Conservation (phyloP, 1,140 invertebrate genomes). For the Drosophila kepulauana region DNA sequence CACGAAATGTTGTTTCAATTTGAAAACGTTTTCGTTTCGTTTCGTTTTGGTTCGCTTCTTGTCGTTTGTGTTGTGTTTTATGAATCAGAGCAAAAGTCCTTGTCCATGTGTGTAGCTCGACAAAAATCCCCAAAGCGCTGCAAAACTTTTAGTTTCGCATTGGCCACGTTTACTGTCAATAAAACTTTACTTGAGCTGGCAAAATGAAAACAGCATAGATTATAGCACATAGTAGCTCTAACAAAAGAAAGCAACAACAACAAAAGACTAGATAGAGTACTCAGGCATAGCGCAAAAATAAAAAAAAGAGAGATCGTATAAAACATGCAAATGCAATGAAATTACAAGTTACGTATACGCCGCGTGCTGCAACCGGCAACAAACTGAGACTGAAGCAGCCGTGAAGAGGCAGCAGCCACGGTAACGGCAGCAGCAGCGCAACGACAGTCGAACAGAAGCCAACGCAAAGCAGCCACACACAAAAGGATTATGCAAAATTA, state of each 20-base stretch:
- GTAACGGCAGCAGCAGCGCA: not conserved
- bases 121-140: constrained; percentile 68
- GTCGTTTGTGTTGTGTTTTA: constrained; percentile 64
- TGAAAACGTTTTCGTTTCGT: constrained; percentile 44
- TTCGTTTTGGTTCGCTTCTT: constrained; percentile 6
- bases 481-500: constrained; percentile 83
- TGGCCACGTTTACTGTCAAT: constrained; percentile 81
- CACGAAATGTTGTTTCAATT: constrained; percentile 70
- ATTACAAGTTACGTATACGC: constrained; percentile 82
- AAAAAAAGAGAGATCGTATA: constrained; percentile 36
- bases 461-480: constrained; percentile 22
- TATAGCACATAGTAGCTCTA: constrained; percentile 20
- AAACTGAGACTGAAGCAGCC: too few relatives aligned
- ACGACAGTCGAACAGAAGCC: constrained; percentile 9
- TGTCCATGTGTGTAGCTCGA: constrained; percentile 37
- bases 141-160: constrained; percentile 73
- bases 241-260: constrained; percentile 12
- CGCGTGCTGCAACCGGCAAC: constrained; percentile 50
- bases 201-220: constrained; percentile 65
- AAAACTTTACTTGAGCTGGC: constrained; percentile 73
- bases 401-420: not conserved
- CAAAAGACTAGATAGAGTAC: constrained; percentile 13
- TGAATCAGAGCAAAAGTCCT: constrained; percentile 61
- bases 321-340: constrained; percentile 82
- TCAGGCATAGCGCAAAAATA: not conserved